These are phyloP conservation scores for Cyprinodon brontotheroides DNA, from an alignment of 2,113 vertebrate species.

Conservation along the genomic window DNA sequence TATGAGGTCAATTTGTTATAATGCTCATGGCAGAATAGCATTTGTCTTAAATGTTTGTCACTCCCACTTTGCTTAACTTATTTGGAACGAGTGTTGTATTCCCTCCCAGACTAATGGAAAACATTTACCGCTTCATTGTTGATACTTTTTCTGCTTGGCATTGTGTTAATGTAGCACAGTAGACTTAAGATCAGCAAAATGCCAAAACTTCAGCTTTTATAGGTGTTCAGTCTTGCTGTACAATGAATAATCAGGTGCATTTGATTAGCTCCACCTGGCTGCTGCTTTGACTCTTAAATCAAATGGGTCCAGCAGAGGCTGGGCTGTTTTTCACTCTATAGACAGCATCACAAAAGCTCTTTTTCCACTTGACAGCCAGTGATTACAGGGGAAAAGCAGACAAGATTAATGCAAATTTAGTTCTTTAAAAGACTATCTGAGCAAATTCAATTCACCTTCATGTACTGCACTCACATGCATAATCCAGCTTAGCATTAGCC, in stretches of 20 bases:
- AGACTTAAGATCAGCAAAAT: too few relatives aligned
- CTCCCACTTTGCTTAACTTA: too few relatives aligned
- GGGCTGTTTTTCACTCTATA: background rate
- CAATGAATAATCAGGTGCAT: background rate
- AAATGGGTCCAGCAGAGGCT: background rate
- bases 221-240: background rate
- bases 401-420: background rate
- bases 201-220: too few relatives aligned
- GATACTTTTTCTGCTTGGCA: too few relatives aligned
- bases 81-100: too few relatives aligned
- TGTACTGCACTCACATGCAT: constrained; percentile 80
- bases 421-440: background rate
- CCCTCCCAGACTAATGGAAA: too few relatives aligned
- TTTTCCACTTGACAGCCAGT: background rate
- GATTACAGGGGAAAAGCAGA: background rate
- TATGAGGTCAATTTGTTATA: too few relatives aligned
- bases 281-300: background rate
- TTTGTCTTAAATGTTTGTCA: too few relatives aligned
- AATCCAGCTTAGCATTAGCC: constrained; percentile 87
- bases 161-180: too few relatives aligned
- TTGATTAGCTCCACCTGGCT: background rate
- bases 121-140: too few relatives aligned
- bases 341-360: background rate
- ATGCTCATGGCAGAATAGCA: too few relatives aligned
- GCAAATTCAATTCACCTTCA: background rate